Conservation (phyloP, 1,140 invertebrate species). For the Drosophila truncata region DNA sequence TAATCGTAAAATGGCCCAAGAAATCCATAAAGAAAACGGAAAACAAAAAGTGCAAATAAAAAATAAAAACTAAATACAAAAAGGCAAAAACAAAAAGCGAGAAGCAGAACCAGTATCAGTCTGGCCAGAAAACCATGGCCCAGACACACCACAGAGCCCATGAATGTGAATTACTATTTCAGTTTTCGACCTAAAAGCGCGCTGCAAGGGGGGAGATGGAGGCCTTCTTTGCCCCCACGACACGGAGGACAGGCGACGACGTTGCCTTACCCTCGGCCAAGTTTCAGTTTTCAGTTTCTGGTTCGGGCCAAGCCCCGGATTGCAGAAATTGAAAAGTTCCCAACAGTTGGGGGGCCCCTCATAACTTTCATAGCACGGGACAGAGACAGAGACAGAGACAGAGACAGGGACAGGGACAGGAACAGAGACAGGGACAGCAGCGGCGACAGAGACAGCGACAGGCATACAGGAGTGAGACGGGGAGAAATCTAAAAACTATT, state of each 20-base stretch:
- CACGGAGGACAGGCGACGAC: constrained; percentile 66
- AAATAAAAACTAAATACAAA: background rate
- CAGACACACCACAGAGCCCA: constrained; percentile 57
- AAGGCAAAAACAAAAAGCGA: constrained; percentile 53
- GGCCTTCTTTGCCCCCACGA: background rate
- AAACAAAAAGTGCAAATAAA: constrained; percentile 3
- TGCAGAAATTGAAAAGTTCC: constrained; percentile 77
- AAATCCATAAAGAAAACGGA: constrained; percentile 73
- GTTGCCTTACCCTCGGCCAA: constrained; percentile 58
- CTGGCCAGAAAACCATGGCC: constrained; percentile 36
- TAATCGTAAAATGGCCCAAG: constrained; percentile 81
- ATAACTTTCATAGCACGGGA: constrained; percentile 72
- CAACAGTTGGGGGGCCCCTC: constrained; percentile 75
- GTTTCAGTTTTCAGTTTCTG: constrained; percentile 22
- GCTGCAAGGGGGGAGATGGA: background rate
- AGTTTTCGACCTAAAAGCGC: constrained; percentile 64
- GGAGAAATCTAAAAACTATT: constrained; percentile 6
- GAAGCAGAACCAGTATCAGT: constrained; percentile 47
- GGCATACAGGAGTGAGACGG: constrained; percentile 7
- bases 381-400: constrained; percentile 30
- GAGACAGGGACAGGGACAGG: constrained; percentile 7
- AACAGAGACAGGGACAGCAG: constrained; percentile 2
- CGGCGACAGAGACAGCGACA: constrained; percentile 1
- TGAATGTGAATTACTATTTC: constrained; percentile 83
- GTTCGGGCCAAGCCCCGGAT: constrained; percentile 44